Conservation (phyloP, 2,888 invertebrate species). For the Augiades crinisus region DNA sequence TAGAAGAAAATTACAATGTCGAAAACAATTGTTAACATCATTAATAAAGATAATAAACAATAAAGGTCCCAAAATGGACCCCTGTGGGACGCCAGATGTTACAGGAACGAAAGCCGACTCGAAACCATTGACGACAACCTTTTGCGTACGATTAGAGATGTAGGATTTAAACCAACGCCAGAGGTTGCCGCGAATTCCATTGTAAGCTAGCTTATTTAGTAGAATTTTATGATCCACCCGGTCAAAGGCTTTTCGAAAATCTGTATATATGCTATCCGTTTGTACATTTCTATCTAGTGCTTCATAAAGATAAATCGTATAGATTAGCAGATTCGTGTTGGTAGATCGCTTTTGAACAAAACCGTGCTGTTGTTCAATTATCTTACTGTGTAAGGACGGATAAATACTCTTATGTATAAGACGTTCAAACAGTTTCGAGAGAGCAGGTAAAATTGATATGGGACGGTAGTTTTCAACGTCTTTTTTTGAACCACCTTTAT, state of each 20-base stretch:
- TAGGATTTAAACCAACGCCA: slow-evolving; percentile 30
- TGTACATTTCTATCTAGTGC: slow-evolving; percentile 1
- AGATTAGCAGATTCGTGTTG: slow-evolving; percentile 12
- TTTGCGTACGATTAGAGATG: slow-evolving; percentile 25
- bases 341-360: slow-evolving; percentile 8
- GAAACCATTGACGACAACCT: slow-evolving; percentile 20
- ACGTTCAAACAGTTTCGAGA: slow-evolving; percentile 33
- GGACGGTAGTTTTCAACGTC: slow-evolving; percentile 28
- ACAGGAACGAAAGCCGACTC: slow-evolving; percentile 22
- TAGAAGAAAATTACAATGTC: background rate
- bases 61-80: slow-evolving; percentile 29
- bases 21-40: slow-evolving; percentile 17
- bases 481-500: slow-evolving; percentile 26
- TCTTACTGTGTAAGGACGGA: slow-evolving; percentile 25
- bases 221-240: slow-evolving; percentile 28
- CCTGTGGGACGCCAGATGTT: slow-evolving; percentile 29
- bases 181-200: slow-evolving; percentile 27
- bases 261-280: slow-evolving; percentile 21
- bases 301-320: slow-evolving; percentile 8
- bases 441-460: slow-evolving; percentile 24
- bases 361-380: slow-evolving; percentile 29
- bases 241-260: slow-evolving; percentile 30
- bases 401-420: slow-evolving; percentile 29
- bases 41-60: slow-evolving; percentile 24
- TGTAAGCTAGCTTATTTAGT: slow-evolving; percentile 24